Base-by-base conservation (phyloP, 1,140 invertebrate genomes). In the Lepidotrigona ventralis region DNA sequence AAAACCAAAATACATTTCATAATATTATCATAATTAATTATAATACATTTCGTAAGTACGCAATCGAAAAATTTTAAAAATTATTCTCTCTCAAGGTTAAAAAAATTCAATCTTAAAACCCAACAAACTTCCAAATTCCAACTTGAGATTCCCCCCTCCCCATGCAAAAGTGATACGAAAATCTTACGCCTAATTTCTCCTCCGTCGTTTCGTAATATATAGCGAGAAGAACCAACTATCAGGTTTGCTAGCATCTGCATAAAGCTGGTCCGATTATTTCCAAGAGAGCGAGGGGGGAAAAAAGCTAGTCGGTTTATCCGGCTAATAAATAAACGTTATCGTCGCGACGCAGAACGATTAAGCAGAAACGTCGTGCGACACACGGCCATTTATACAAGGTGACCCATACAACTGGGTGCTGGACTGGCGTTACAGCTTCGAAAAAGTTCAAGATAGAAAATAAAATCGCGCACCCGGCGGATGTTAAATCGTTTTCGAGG, bases 311-410 rank as follows among this genome's bases (percentile, higher is more conserved):
- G 21, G 17, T 58, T 39, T 39, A n/a, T n/a, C 33, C 33, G 29
- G 21, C 21, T n/a, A 60, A 60, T 75, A 60, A 75, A 75, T 75
- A 75, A 75, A 39, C 73, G 73, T 75, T 75, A 75, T 75, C 73
- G 56, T 60, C 33, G 54, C 46, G 70, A 23, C 46, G 46, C 70
- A 53, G 33, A 75, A 46, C 54, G 73, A 75, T 75, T 75, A 75
- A 75, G 11, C 33, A 17, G 29, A 39, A 72, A 21, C n/a, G 19
- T 17, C 39, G 46, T 9, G 46, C 70, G 70, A 53, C 46, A 53
- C 70, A 29, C 15, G 9, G 46, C 23, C 69, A 71, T 76, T 76
- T 51, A 51, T 26, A 63, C n/a, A n/a, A 9, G 29, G 29, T 66
- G 64, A 1, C 8, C 64, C 26, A 11, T 17, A 26, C 64, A 66